phyloP scores from a whole-genome alignment of 2,797 vertebrate species.

The Acrossocheilus wenchowensis region DNA sequence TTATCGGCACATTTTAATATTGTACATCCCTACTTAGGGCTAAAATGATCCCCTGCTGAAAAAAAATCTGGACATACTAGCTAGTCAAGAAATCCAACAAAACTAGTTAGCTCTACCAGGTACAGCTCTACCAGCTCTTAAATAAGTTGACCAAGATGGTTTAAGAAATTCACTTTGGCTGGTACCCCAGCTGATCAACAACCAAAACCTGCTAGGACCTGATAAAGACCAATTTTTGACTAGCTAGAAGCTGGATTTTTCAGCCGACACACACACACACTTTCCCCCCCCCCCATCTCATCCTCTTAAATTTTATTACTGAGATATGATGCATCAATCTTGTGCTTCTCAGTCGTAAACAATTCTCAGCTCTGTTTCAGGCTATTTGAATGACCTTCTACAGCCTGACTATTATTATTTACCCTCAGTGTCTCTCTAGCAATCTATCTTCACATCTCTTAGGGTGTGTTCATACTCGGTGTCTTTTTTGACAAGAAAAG shows the following conservation, averaged over 20 bases:
- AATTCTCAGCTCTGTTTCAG: constrained; percentile 28
- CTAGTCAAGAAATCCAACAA: background rate
- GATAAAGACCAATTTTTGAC: background rate
- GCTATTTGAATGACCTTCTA: constrained; percentile 8
- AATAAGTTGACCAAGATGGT: background rate
- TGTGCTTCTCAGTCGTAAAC: background rate
- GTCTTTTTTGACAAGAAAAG: no score
- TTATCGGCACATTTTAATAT: background rate
- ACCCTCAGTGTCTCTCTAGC: constrained; percentile 5
- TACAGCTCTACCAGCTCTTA: background rate
- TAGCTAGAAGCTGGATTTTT: constrained; percentile 7
- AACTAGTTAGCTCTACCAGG: background rate
- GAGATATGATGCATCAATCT: constrained; percentile 7
- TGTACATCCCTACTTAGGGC: background rate
- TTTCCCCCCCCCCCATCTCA: background rate
- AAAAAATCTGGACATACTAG: background rate
- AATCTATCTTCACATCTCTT: constrained; percentile 15
- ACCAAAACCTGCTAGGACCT: background rate
- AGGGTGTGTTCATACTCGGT: no score
- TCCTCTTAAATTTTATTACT: background rate
- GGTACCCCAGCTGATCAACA: background rate
- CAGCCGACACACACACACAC: no score
- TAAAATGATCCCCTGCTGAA: background rate
- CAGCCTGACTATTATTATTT: constrained; percentile 11
- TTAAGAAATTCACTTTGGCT: background rate